phyloP scores from a whole-genome alignment of 2,113 vertebrate genomes.

The Channa argus region DNA sequence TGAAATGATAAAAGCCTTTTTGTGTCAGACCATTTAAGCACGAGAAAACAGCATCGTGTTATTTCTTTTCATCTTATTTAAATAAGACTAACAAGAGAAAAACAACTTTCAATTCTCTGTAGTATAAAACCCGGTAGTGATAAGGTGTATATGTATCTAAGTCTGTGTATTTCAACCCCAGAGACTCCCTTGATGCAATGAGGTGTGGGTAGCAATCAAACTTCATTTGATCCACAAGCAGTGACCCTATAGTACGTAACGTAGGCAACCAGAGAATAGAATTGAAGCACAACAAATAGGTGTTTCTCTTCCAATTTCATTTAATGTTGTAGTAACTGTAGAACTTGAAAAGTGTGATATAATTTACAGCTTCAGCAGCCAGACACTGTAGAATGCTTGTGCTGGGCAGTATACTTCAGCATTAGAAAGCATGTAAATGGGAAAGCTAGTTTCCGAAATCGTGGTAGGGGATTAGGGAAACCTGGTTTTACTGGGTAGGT shows the following conservation, averaged over 20 bases:
- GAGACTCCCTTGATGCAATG: constrained; percentile 42
- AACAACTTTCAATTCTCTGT: constrained; percentile 3
- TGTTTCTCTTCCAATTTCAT: not conserved
- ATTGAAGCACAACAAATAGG: not conserved
- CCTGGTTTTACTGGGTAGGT: no score
- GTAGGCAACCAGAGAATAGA: constrained; percentile 8
- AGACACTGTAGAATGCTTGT: no score
- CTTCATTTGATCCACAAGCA: constrained; percentile 56
- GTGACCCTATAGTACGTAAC: not conserved
- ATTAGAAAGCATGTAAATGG: no score
- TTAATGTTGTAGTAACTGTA: not conserved
- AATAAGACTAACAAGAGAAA: constrained; percentile 15
- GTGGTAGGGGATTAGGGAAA: no score
- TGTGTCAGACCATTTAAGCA: constrained; percentile 12
- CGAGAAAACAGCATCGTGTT: not conserved
- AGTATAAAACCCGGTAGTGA: constrained; percentile 26
- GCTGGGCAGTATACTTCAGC: no score
- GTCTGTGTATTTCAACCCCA: constrained; percentile 10
- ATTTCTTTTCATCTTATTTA: not conserved
- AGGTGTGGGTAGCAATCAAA: constrained; percentile 55
- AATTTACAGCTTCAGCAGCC: no score
- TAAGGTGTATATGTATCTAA: constrained; percentile 14
- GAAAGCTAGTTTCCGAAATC: no score
- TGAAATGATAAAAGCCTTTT: constrained; percentile 5
- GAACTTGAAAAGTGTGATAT: no score